A percentile compares a stretch with the other conserved stretches of the same genome.
These are phyloP conservation scores for Sarcophaga carnaria DNA, from an alignment of 2,888 invertebrate species.

Conservation along the genomic window DNA sequence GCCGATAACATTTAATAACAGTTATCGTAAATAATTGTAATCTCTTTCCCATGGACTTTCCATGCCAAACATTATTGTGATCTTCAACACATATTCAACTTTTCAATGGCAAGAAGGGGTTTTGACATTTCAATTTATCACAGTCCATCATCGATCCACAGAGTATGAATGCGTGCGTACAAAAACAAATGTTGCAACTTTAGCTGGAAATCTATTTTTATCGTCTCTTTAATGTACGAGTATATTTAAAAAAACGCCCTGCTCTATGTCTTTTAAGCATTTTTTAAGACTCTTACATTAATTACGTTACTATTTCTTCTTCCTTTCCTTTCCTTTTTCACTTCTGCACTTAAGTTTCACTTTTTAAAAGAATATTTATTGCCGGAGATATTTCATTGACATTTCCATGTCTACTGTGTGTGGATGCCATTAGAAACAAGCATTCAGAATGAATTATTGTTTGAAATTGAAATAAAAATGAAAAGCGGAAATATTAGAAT, in stretches of 20 bases:
- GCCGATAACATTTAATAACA: neutral
- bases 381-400: neutral
- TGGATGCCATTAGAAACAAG: neutral
- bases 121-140: neutral
- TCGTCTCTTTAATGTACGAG: too few species aligned
- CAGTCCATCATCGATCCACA: neutral
- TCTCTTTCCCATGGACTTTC: neutral
- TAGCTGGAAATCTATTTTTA: neutral
- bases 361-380: neutral
- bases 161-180: neutral
- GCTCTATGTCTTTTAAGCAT: too few species aligned
- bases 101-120: neutral
- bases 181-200: neutral
- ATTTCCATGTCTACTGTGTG: neutral
- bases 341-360: neutral
- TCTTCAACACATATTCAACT: neutral
- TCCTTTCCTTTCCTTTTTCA: too few species aligned
- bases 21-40: neutral
- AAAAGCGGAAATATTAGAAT: neutral
- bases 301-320: too few species aligned
- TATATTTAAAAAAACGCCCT: too few species aligned
- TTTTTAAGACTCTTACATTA: too few species aligned
- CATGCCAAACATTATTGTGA: neutral
- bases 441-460: neutral
- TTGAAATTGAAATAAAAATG: neutral